Percentiles rank a stretch among this genome's conserved stretches.
Evolutionary conservation across 2,888 invertebrate species (phyloP).

Genomic region (Stenotaenia linearis): DNA sequence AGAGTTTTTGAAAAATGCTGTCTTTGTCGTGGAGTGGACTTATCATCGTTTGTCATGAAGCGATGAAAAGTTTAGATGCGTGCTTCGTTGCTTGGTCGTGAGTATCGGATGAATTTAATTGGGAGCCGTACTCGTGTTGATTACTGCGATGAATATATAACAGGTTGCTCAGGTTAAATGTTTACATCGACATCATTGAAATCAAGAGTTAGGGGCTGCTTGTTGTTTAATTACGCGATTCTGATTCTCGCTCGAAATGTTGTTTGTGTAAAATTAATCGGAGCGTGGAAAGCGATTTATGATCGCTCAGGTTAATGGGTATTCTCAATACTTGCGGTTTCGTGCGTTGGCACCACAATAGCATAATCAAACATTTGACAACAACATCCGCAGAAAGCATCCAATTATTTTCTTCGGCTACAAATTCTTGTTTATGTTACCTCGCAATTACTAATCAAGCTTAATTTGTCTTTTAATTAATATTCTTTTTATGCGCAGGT

Average conservation of each 20-base stretch:
- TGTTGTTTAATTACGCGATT: background rate
- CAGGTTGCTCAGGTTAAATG: constrained; percentile 24
- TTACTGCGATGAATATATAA: constrained; percentile 5
- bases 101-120: background rate
- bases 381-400: background rate
- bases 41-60: background rate
- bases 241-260: constrained; percentile 10
- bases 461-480: background rate
- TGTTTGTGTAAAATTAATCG: constrained; percentile 22
- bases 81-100: background rate
- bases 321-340: constrained; percentile 24
- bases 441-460: background rate
- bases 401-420: background rate
- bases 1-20: too few relatives aligned
- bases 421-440: background rate
- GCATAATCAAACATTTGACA: constrained; percentile 20
- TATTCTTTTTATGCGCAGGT: background rate
- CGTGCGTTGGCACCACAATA: constrained; percentile 14
- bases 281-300: constrained; percentile 23
- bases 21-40: too few relatives aligned
- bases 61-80: background rate
- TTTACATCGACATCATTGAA: constrained; percentile 12
- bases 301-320: constrained; percentile 10
- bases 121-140: background rate
- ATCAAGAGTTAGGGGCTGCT: constrained; percentile 8